A percentile compares a stretch with the other conserved stretches of the same genome.
Conservation (phyloP, 2,888 invertebrate species). For the Amiota minor region DNA sequence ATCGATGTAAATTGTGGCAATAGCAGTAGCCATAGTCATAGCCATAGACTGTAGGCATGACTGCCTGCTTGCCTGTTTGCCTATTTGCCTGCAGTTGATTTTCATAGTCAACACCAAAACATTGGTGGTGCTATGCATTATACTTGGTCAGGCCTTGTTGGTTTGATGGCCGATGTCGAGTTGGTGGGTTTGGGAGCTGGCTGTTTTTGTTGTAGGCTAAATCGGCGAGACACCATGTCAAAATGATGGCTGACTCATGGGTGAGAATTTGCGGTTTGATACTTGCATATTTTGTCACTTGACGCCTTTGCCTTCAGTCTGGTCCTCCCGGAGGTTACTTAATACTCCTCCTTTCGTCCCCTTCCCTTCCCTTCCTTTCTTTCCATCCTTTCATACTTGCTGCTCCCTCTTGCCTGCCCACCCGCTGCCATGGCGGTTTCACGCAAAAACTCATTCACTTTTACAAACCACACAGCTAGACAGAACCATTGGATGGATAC, state of each 20-base stretch:
- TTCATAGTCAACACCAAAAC: too few species aligned
- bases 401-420: not conserved
- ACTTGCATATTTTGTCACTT: constrained; percentile 66
- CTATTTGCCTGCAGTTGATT: not conserved
- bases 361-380: too few species aligned
- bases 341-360: too few species aligned
- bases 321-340: too few species aligned
- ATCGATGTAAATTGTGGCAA: not conserved
- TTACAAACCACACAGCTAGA: not conserved
- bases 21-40: not conserved
- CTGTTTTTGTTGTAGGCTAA: not conserved
- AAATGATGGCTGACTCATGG: constrained; percentile 67
- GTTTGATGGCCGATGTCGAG: not conserved
- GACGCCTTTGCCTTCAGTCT: constrained; percentile 38
- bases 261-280: constrained; percentile 67
- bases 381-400: not conserved
- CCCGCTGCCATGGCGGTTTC: constrained; percentile 29
- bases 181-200: not conserved
- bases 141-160: constrained; percentile 2
- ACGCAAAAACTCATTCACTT: constrained; percentile 30
- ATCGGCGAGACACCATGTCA: constrained; percentile 58
- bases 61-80: not conserved
- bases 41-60: too few species aligned
- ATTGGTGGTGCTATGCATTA: too few species aligned
- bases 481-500: not conserved